Conservation (phyloP, 2,113 vertebrate species). For the Buteo buteo region DNA sequence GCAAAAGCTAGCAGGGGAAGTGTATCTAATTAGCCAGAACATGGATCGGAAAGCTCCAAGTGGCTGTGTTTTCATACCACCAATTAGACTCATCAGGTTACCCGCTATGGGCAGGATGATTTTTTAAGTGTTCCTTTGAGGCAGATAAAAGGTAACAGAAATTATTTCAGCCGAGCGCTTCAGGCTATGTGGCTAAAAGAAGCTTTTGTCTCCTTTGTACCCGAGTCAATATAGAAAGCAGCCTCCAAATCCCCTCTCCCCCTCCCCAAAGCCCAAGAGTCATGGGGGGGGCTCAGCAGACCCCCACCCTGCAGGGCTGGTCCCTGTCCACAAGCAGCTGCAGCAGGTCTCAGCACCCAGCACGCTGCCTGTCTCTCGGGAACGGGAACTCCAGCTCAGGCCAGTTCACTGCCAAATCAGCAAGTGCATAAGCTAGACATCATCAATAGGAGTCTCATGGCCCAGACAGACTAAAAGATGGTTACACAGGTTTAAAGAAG, state of each 20-base stretch:
- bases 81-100: constrained; percentile 33
- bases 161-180: not conserved
- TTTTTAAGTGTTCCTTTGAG: constrained; percentile 22
- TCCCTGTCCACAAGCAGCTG: not conserved
- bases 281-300: not conserved
- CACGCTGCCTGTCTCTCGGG: not conserved
- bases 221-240: not conserved
- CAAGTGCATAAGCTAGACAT: not conserved
- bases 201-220: not conserved
- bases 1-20: not conserved
- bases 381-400: not conserved
- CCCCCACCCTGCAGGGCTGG: not conserved
- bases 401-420: not conserved
- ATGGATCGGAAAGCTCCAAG: not conserved
- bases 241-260: not conserved
- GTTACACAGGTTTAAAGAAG: not conserved
- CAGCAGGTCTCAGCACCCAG: not conserved
- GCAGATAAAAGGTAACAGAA: constrained; percentile 30
- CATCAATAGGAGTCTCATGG: not conserved
- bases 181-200: not conserved
- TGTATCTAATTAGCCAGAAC: constrained; percentile 22
- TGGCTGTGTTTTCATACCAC: constrained; percentile 17
- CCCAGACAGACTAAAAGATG: not conserved
- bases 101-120: not conserved
- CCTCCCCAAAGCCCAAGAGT: not conserved